Evolutionary conservation across 64 coral and sea anemone species (phyloP).

Genomic region (Dendronephthya gigantea): DNA sequence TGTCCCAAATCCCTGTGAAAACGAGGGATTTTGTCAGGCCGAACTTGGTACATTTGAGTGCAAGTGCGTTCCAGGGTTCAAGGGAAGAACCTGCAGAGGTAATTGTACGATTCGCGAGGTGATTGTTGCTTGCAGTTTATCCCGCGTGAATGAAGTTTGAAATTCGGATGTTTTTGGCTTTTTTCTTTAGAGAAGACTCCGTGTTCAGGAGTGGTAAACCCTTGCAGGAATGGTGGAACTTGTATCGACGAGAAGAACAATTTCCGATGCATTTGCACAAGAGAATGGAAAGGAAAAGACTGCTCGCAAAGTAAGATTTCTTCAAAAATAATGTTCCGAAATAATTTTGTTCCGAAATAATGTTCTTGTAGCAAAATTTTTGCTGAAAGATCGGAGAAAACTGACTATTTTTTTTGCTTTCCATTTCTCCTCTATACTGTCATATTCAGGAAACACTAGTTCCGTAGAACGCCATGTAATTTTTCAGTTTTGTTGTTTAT

Average conservation of each 20-base stretch:
- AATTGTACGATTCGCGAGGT: too few species aligned
- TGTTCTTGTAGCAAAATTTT: too few species aligned
- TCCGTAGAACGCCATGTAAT: too few species aligned
- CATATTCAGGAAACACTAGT: too few species aligned
- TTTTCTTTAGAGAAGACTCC: neutral
- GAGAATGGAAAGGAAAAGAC: constrained; percentile 1
- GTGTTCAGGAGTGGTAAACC: constrained; percentile 11
- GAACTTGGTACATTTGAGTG: constrained; percentile 71
- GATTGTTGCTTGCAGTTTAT: too few species aligned
- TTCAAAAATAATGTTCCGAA: too few species aligned
- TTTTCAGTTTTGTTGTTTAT: neutral
- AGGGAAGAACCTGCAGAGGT: constrained; percentile 71
- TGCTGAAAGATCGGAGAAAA: too few species aligned
- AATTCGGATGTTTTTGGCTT: too few species aligned
- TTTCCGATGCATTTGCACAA: neutral
- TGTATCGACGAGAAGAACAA: constrained; percentile 21
- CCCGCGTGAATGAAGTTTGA: too few species aligned
- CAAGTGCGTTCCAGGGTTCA: constrained; percentile 68
- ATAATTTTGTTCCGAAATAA: too few species aligned
- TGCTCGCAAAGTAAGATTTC: neutral
- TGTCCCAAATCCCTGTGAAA: constrained; percentile 57
- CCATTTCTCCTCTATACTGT: too few species aligned
- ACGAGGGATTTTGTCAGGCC: constrained; percentile 57
- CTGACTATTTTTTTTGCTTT: neutral
- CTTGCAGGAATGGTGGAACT: constrained; percentile 65